These are phyloP conservation scores for Scaptomyza parva DNA, from an alignment of 2,888 invertebrate species.

Conservation along the genomic window DNA sequence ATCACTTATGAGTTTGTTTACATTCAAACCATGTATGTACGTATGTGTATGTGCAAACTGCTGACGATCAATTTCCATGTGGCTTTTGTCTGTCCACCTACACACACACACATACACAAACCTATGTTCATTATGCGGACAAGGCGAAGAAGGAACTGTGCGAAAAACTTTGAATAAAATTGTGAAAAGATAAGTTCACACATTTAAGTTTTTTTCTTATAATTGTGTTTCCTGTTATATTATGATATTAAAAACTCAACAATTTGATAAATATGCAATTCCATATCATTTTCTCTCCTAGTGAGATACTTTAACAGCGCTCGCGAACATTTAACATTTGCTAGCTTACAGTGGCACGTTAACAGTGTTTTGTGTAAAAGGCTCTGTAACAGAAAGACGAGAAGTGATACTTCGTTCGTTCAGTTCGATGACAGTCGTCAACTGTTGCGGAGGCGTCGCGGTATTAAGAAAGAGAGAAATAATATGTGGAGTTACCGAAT, in stretches of 20 bases:
- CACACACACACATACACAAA: conserved; percentile 5
- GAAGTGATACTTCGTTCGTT: conserved; percentile 20
- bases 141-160: conserved; percentile 7
- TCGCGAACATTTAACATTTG: conserved; percentile 1
- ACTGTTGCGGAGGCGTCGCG: conserved; percentile 22
- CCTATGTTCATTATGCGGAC: conserved; percentile 11
- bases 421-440: conserved; percentile 40
- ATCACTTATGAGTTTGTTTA: conserved; percentile 56
- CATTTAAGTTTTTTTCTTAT: background rate
- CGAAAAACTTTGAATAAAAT: conserved; percentile 4
- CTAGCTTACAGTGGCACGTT: conserved; percentile 9
- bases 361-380: conserved; percentile 20
- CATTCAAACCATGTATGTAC: conserved; percentile 29
- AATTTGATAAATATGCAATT: background rate
- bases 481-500: conserved; percentile 36
- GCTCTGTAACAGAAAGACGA: conserved; percentile 6
- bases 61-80: conserved; percentile 48
- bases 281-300: background rate
- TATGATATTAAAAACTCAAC: background rate
- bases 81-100: conserved; percentile 44
- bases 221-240: background rate
- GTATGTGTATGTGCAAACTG: conserved; percentile 13
- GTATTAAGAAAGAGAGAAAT: conserved; percentile 11
- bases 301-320: conserved; percentile 11
- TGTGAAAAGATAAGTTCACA: background rate